phyloP scores from a whole-genome alignment of 2,888 invertebrate genomes.

The Microctonus hyperodae region DNA sequence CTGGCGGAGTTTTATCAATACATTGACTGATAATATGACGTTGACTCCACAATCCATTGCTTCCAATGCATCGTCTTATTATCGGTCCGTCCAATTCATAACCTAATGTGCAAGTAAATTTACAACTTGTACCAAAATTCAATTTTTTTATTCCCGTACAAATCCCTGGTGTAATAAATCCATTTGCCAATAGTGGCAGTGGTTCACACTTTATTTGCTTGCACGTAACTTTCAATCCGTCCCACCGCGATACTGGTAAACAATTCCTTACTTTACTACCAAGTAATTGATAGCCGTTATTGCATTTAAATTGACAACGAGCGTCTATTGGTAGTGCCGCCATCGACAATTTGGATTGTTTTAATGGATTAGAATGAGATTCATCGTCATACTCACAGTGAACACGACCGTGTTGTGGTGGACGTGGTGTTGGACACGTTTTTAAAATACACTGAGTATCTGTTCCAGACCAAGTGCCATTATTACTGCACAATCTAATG shows the following conservation, averaged over 20 bases:
- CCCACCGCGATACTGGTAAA: conserved; percentile 74
- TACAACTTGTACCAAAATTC: conserved; percentile 68
- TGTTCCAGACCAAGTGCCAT: conserved; percentile 74
- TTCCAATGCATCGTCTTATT: conserved; percentile 66
- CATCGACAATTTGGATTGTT: conserved; percentile 36
- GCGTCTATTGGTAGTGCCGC: conserved; percentile 68
- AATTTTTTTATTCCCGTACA: conserved; percentile 67
- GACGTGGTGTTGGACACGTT: conserved; percentile 67
- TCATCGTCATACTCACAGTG: conserved; percentile 63
- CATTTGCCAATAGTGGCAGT: conserved; percentile 65
- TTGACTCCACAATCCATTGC: conserved; percentile 67
- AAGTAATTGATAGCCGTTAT: conserved; percentile 69
- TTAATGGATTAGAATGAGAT: conserved; percentile 57
- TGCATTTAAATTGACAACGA: conserved; percentile 71
- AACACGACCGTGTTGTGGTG: conserved; percentile 69
- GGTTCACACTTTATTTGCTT: conserved; percentile 67
- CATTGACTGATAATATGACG: conserved; percentile 64
- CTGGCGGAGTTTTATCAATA: conserved; percentile 68
- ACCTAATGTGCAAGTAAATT: conserved; percentile 68
- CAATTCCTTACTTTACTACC: conserved; percentile 72
- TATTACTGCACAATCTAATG: conserved; percentile 70
- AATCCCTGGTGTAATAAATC: conserved; percentile 65
- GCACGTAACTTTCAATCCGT: conserved; percentile 72
- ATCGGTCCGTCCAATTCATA: conserved; percentile 68
- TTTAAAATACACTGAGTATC: conserved; percentile 70